phyloP scores from a whole-genome alignment of 2,113 vertebrate species.

The Plecturocebus donacophilus region DNA sequence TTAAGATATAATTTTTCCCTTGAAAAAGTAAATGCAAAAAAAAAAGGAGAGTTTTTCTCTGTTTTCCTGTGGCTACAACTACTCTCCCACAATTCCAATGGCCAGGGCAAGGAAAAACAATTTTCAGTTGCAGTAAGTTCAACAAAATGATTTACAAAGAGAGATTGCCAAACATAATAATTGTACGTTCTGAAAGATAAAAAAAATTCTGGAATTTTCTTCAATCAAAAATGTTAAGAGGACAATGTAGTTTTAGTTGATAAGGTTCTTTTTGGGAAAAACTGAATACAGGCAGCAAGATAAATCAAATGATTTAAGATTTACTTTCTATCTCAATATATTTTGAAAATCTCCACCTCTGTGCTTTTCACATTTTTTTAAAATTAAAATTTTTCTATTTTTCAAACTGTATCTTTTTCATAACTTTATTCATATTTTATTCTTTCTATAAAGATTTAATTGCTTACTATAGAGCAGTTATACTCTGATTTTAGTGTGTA shows the following conservation, averaged over 20 bases:
- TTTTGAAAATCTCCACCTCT: background rate
- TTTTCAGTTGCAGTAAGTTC: conserved; percentile 1
- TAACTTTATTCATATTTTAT: background rate
- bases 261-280: background rate
- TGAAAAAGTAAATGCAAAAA: background rate
- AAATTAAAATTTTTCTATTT: conserved; percentile 4
- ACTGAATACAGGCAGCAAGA: background rate
- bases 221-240: background rate
- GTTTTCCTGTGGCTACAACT: background rate
- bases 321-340: background rate
- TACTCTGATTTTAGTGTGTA: background rate
- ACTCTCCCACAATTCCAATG: background rate
- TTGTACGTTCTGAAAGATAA: background rate
- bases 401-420: background rate
- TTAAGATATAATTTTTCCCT: background rate
- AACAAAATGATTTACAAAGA: background rate
- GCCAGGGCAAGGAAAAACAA: background rate
- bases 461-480: background rate
- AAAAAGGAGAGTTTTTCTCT: background rate
- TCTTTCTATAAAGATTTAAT: background rate
- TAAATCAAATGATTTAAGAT: background rate
- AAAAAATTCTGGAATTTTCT: background rate
- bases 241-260: background rate
- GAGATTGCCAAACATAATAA: background rate
- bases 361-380: background rate